A percentile compares a stretch with the other conserved stretches of the same genome.
Evolutionary conservation across 2,888 invertebrate species (phyloP).

Genomic region (Oligia fasciuncula): DNA sequence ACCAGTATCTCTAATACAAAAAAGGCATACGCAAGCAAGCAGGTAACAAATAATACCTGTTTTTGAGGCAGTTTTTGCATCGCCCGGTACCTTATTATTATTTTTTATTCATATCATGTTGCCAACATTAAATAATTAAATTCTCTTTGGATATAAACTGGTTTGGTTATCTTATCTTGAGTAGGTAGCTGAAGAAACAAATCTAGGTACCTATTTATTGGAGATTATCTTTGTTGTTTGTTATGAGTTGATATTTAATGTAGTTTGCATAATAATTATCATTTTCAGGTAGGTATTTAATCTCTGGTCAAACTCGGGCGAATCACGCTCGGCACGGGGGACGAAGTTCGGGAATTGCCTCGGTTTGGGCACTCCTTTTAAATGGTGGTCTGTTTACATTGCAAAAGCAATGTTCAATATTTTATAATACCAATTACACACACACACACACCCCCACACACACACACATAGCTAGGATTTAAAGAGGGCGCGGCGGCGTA

Average conservation of each 20-base stretch:
- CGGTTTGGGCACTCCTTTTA: not conserved
- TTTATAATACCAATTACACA: not conserved
- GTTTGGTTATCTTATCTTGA: conserved; percentile 32
- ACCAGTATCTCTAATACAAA: conserved; percentile 42
- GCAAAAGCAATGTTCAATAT: not conserved
- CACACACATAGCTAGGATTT: not conserved
- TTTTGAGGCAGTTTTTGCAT: conserved; percentile 42
- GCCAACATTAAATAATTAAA: conserved; percentile 53
- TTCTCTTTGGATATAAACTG: conserved; percentile 26
- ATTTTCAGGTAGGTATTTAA: not conserved
- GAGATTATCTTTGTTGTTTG: conserved; percentile 25
- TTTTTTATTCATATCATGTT: conserved; percentile 51
- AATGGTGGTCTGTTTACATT: not conserved
- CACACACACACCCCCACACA: no score
- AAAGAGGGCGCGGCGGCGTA: not conserved
- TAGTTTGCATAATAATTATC: not conserved
- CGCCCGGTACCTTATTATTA: conserved; percentile 30
- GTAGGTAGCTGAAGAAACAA: conserved; percentile 26
- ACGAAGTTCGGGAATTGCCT: not conserved
- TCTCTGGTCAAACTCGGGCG: not conserved
- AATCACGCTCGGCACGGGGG: rapidly evolving
- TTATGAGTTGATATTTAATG: conserved; percentile 11
- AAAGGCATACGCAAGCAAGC: conserved; percentile 34
- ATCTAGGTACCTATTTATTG: conserved; percentile 3
- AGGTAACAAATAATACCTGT: conserved; percentile 48